A percentile compares a stretch with the other conserved stretches of the same genome.
Evolutionary conservation across 2,888 invertebrate genomes (phyloP).

Genomic region (Liodrosophila aerea): DNA sequence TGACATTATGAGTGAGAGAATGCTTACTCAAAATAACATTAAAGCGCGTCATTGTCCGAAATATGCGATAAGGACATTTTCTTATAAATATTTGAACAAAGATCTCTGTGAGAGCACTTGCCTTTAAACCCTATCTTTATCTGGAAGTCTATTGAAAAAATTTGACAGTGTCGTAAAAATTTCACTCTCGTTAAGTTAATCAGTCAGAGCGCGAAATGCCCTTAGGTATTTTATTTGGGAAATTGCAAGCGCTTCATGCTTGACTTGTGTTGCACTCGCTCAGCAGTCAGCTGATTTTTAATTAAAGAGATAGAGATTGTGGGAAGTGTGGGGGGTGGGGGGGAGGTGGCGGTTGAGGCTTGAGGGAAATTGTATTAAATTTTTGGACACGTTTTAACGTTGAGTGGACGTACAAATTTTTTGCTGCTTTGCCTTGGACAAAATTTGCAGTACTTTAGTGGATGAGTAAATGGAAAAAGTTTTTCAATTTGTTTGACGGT

Average conservation of each 20-base stretch:
- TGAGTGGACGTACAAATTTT: conserved; percentile 37
- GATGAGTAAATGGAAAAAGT: conserved; percentile 69
- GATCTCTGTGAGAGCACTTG: too few species aligned
- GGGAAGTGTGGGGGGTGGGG: too few species aligned
- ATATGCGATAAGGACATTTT: too few species aligned
- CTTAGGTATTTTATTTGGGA: background rate
- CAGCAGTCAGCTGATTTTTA: conserved; percentile 43
- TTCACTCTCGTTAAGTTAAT: conserved; percentile 17
- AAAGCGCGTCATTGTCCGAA: too few species aligned
- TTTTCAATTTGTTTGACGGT: conserved; percentile 74
- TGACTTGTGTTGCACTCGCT: conserved; percentile 40
- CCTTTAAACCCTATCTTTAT: too few species aligned
- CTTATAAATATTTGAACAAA: too few species aligned
- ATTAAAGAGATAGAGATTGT: conserved; percentile 53
- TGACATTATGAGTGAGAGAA: too few species aligned
- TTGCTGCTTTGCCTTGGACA: conserved; percentile 34
- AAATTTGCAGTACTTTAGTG: conserved; percentile 54
- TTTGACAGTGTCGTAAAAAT: background rate
- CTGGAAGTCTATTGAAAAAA: too few species aligned
- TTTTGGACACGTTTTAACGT: conserved; percentile 54
- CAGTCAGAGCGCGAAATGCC: conserved; percentile 13
- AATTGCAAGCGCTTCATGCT: conserved; percentile 11
- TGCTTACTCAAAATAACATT: too few species aligned
- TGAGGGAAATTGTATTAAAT: conserved; percentile 17
- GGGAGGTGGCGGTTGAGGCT: too few species aligned